Evolutionary conservation across 2,888 invertebrate species (phyloP), one percentile per base, ranked within the genome.

Genomic region (Gymnoscelis rufifasciata): DNA sequence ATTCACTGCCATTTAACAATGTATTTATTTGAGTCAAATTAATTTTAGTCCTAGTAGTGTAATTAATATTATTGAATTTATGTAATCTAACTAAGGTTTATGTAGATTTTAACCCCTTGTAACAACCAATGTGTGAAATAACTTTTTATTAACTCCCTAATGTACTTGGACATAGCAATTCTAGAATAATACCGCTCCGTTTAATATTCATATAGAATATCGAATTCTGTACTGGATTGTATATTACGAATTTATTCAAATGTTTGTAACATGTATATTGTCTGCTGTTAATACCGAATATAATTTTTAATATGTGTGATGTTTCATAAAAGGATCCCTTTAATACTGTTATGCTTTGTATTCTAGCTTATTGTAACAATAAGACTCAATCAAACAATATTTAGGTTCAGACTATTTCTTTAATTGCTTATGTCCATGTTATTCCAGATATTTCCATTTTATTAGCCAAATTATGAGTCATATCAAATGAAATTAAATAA

Each of bases 401-500:
- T 19, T 2, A 19, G 19, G 19, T 5, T 19, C 3, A 19, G 19
- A 19, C 19, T 19, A 19, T 19, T 19, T 43, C 29, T 35, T 24
- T 43, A 37, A 51, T 56, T 54, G 55, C 58, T 60, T 51, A 65
- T 71, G 73, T 71, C 72, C 72, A 71, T 64, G 68, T 73, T 60
- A 64, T 63, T 65, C 57, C 53, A 66, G 45, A 62, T 62, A 62
- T 73, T 67, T 74, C 69, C 69, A 78, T 81, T 83, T 82, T 68
- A 63, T 78, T 86, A 83, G 86, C 83, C 83, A 84, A 83, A 83
- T 79, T 83, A 78, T 76, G 76, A 87, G 78, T 86, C 87, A 88
- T 88, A 88, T 88, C 87, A 88, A 71, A 83, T 78, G 76, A 84
- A 79, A 82, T 84, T 80, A 74, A 87, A 83, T 84, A 81, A 84